Evolutionary conservation across 92 coral and sea anemone genomes (phyloP).

Genomic region (Diadumene lineata): DNA sequence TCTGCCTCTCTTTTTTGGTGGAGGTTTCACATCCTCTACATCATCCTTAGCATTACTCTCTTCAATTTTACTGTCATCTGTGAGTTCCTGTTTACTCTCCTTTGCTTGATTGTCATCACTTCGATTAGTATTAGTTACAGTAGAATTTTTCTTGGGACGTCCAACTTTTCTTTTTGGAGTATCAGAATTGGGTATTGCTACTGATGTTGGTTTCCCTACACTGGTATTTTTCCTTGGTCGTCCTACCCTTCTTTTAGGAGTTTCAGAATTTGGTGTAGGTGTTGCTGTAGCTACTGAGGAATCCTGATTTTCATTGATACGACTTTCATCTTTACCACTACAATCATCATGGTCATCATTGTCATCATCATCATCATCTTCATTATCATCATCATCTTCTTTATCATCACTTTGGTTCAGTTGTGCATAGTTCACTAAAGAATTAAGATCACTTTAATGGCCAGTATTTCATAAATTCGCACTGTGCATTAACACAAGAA

Average conservation of each 20-base stretch:
- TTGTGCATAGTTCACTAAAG: slow-evolving; percentile 1
- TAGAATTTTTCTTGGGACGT: background rate
- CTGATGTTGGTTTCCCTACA: too few relatives aligned
- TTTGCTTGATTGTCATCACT: too few relatives aligned
- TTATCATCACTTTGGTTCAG: background rate
- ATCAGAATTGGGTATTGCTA: background rate
- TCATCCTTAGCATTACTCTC: background rate
- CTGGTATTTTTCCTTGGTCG: slow-evolving; percentile 3
- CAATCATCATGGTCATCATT: too few relatives aligned
- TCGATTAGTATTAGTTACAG: too few relatives aligned
- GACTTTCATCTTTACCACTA: too few relatives aligned
- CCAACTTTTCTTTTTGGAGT: background rate
- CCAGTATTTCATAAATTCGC: too few relatives aligned
- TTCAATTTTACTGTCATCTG: too few relatives aligned
- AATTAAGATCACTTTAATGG: too few relatives aligned
- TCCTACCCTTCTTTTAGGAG: background rate
- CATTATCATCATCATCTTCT: slow-evolving; percentile 8
- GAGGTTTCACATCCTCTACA: background rate
- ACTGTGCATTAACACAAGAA: too few relatives aligned
- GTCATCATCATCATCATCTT: background rate
- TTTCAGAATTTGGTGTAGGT: background rate
- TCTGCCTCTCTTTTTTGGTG: background rate
- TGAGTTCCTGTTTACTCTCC: too few relatives aligned
- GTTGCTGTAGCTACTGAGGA: too few relatives aligned
- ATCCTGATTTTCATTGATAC: too few relatives aligned